These are phyloP conservation scores for Ranitomeya imitator DNA, from an alignment of 2,113 vertebrate genomes.

Conservation along the genomic window DNA sequence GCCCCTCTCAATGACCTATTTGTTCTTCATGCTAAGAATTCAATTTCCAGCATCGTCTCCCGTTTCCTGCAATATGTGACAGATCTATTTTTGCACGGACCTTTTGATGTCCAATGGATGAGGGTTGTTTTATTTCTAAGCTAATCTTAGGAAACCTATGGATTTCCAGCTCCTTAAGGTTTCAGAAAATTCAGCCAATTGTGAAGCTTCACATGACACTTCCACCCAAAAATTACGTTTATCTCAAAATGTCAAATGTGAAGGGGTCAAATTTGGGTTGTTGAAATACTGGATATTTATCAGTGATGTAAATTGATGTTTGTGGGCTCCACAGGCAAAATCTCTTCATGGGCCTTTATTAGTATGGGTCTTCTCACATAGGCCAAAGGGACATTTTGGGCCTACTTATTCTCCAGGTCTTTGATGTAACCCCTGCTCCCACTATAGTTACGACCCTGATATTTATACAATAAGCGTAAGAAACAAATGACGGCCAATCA, in stretches of 20 bases:
- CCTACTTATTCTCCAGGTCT: too few relatives aligned
- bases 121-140: neutral
- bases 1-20: slow-evolving; percentile 13
- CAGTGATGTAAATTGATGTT: too few relatives aligned
- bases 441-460: too few relatives aligned
- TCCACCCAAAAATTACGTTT: neutral
- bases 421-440: too few relatives aligned
- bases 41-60: neutral
- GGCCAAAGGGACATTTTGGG: too few relatives aligned
- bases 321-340: too few relatives aligned
- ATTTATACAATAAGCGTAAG: too few relatives aligned
- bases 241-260: neutral
- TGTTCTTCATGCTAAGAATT: slow-evolving; percentile 46
- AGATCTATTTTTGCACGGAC: slow-evolving; percentile 33
- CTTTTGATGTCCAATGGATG: neutral
- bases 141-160: neutral
- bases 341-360: too few relatives aligned
- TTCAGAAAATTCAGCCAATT: neutral
- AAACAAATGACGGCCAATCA: too few relatives aligned
- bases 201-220: neutral
- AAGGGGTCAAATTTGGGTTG: too few relatives aligned
- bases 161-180: neutral
- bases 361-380: too few relatives aligned
- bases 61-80: neutral
- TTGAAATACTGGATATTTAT: too few relatives aligned